These are phyloP conservation scores for Hemibagrus wyckioides DNA, from an alignment of 2,113 vertebrate species.

Conservation along the genomic window DNA sequence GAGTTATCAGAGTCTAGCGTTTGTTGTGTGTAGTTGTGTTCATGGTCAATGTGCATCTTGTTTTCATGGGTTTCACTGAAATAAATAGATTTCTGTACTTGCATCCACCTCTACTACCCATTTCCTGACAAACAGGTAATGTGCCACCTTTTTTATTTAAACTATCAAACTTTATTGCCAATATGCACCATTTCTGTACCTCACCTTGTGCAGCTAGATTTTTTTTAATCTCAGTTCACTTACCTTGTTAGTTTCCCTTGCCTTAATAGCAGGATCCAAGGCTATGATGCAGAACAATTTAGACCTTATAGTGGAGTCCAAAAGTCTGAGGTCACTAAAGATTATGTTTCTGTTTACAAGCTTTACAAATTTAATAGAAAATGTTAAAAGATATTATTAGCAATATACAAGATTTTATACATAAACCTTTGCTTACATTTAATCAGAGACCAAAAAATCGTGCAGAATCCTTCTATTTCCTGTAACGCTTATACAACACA, in stretches of 20 bases:
- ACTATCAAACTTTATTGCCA: neutral
- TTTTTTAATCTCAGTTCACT: neutral
- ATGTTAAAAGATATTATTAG: too few species aligned
- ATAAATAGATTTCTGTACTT: neutral
- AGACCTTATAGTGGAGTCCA: too few species aligned
- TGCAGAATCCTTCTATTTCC: neutral
- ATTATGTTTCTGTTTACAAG: too few species aligned
- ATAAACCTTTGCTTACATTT: neutral
- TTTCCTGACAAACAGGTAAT: neutral
- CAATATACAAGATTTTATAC: too few species aligned
- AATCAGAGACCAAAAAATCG: neutral
- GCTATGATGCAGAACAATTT: neutral
- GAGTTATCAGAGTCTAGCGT: neutral
- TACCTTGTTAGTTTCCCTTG: neutral
- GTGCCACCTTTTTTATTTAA: neutral
- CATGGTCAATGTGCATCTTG: neutral
- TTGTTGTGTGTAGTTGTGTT: neutral
- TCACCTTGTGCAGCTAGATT: neutral
- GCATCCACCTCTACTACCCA: neutral
- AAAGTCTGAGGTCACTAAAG: too few species aligned
- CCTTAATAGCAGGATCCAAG: neutral
- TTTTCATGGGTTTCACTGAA: neutral
- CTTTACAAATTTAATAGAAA: too few species aligned
- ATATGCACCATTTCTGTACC: neutral
- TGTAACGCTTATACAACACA: neutral